Evolutionary conservation across 2,888 invertebrate species (phyloP), one percentile per base, ranked within the genome.

Genomic region (Marronus borbonicus): DNA sequence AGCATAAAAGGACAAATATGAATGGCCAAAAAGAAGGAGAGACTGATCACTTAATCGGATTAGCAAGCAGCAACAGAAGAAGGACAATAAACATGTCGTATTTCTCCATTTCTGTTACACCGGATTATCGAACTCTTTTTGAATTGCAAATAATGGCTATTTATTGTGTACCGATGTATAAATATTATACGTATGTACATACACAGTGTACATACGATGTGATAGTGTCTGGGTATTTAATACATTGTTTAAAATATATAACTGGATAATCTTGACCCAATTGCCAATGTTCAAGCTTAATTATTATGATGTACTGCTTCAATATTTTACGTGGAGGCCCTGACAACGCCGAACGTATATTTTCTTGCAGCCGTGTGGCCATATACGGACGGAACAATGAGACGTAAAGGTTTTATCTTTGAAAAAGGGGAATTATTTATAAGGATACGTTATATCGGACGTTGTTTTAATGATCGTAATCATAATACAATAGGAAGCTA

Each of bases 241-340:
- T 50, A 68, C 50, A 49, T 68, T 50, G 68, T 68, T 50, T 68
- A 68, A 68, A 68, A 68, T 72, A 72, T 72, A 12, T 44, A 72
- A 80, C 77, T 80, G 55, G 81, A 79, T 80, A 81, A 77, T 81
- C 81, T 81, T 81, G 81, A 81, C 81, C 81, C 69, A 80, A 77
- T 80, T 81, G 79, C 70, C 78, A 77, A 79, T 80, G 77, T 75
- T 39, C 44, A 75, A 76, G 78, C 78, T 78, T 78, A 79, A 80
- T 79, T 78, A 80, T 78, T 79, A 80, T 79, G 79, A 80, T 79
- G 78, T 80, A 80, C 79, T 76, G 80, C 76, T 75, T 78, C 79
- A 76, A 77, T 79, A 79, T 39, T 58, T 72, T 58, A 72, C 39
- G 58, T 66, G 60, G 55, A 72, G 72, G n/a, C 36, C 58, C 55